Base-by-base conservation (phyloP, 2,888 invertebrate genomes). In the Syrista parreyssii region DNA sequence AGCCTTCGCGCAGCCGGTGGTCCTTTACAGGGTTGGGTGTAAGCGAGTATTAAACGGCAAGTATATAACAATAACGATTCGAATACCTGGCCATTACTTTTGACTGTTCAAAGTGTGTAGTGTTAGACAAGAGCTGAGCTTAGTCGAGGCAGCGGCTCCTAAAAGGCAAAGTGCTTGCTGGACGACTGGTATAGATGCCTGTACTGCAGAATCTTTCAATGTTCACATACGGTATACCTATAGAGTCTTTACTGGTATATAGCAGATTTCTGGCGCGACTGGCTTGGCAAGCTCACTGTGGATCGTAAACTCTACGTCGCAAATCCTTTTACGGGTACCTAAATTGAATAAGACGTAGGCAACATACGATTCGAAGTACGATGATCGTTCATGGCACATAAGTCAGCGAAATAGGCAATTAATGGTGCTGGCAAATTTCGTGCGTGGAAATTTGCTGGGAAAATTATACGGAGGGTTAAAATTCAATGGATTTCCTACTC, bases 141-240 rank as follows among this genome's bases (percentile, higher is more conserved):
- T 55, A 23, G 55, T 9, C 55, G 55, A 55, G 55, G 15, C 35
- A 72, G 55, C 36, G 34, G 69, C 75, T 75, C 79, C 77, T 79
- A 77, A 79, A 79, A 79, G 77, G 77, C 77, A 31, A 79, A 79
- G 79, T 79, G 75, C 77, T 79, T 76, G 79, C 79, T 74, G 74
- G 75, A 74, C 77, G 79, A 79, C 77, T 79, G 55, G 55, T 15
- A 55, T 23, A 23, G 23, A 55, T 55, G 55, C 55, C 55, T 55
- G 55, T 55, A 55, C 55, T 55, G 23, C 23, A 55, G 55, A 23
- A 55, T 23, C 55, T 9, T 55, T 55, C 55, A 9, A 55, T 55
- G 9, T 9, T 9, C 9, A 23, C 55, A 15, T 23, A 6, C 23
- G 23, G 55, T 55, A 55, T 55, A 55, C 55, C 55, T 55, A 55